A percentile compares a stretch with the other conserved stretches of the same genome.
Conservation (phyloP, 2,797 vertebrate genomes). For the Dermochelys coriacea region DNA sequence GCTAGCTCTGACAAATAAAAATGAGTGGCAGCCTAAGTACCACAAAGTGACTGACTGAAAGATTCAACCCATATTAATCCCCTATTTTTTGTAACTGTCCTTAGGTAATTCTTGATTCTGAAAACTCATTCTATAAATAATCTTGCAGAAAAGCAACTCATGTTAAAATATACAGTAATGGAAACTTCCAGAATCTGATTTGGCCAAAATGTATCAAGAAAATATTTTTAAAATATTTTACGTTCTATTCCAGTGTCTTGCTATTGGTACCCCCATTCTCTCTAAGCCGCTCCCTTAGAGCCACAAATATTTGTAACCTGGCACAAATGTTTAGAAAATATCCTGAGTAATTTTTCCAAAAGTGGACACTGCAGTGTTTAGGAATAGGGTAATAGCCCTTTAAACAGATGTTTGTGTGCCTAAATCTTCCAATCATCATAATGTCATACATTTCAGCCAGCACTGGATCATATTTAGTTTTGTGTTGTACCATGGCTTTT, state of each 20-base stretch:
- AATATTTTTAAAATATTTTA: not conserved
- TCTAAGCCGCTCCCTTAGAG: not conserved
- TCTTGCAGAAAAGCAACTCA: not conserved
- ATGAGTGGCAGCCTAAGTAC: not conserved
- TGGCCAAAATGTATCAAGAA: not conserved
- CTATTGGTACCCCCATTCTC: not conserved
- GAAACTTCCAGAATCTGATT: not conserved
- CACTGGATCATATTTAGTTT: not conserved
- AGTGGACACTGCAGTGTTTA: not conserved
- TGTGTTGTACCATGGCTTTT: not conserved
- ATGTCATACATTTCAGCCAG: not conserved
- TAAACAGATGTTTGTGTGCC: not conserved
- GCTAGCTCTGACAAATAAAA: not conserved
- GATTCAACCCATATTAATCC: not conserved
- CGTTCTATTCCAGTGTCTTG: not conserved
- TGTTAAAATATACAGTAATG: not conserved
- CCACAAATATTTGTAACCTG: not conserved
- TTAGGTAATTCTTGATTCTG: not conserved
- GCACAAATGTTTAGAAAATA: not conserved
- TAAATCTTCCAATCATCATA: not conserved
- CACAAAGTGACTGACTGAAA: not conserved
- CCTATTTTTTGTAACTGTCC: not conserved
- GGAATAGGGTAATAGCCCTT: not conserved
- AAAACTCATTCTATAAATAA: not conserved
- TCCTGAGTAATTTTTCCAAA: not conserved